phyloP scores from a whole-genome alignment of 2,888 invertebrate genomes.

The Galeruca laticollis region DNA sequence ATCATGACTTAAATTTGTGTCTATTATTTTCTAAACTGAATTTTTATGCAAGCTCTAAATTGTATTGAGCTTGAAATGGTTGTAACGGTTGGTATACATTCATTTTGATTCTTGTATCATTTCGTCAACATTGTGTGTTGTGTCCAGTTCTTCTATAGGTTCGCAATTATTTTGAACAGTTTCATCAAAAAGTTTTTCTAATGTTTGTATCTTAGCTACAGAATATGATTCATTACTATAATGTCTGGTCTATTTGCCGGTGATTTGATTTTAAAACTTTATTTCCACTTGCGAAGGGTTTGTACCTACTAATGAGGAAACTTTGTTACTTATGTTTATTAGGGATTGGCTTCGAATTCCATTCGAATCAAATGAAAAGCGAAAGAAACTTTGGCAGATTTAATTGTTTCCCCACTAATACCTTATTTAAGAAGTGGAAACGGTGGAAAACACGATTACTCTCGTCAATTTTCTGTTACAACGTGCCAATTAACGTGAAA shows the following conservation, averaged over 20 bases:
- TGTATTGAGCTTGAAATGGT: no score
- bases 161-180: no score
- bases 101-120: no score
- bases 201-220: background rate
- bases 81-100: no score
- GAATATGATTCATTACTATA: background rate
- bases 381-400: background rate
- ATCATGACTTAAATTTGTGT: no score
- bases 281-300: background rate
- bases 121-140: no score
- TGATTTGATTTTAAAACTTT: background rate
- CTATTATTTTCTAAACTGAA: no score
- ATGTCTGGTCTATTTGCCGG: background rate
- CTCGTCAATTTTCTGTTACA: background rate
- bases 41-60: no score
- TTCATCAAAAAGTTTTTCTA: no score
- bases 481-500: background rate
- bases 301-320: constrained; percentile 3
- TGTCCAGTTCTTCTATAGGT: no score
- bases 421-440: background rate
- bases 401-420: background rate
- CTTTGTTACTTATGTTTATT: constrained; percentile 5
- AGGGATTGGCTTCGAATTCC: background rate
- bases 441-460: background rate
- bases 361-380: background rate